Evolutionary conservation across 2,888 invertebrate species (phyloP).

Genomic region (Eristalis intricaria): DNA sequence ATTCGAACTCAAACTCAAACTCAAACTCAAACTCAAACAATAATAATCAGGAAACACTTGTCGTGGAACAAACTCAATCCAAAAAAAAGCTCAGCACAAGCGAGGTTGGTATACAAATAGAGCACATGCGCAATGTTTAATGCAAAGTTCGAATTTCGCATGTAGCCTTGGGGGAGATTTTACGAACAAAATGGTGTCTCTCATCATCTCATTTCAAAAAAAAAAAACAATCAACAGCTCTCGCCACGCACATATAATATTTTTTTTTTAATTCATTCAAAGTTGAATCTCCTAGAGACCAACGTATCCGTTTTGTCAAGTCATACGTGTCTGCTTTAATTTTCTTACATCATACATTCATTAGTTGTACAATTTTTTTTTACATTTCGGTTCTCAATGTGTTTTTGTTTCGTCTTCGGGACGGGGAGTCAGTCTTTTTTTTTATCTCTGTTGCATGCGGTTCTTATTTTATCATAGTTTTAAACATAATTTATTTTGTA

Average conservation of each 20-base stretch:
- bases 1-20: not conserved
- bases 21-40: not conserved
- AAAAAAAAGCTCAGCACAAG: constrained; percentile 33
- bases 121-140: constrained; percentile 19
- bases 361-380: constrained; percentile 7
- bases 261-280: not conserved
- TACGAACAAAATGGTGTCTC: constrained; percentile 42
- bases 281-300: constrained; percentile 12
- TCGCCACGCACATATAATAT: constrained; percentile 32
- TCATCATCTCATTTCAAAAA: constrained; percentile 27
- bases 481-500: not conserved
- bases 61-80: constrained; percentile 28
- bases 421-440: not conserved
- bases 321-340: constrained; percentile 23
- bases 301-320: constrained; percentile 18
- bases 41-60: constrained; percentile 38
- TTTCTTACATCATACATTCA: not conserved
- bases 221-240: constrained; percentile 14
- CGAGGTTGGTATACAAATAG: constrained; percentile 64
- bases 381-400: constrained; percentile 45
- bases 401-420: constrained; percentile 48
- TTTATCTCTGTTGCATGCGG: constrained; percentile 35
- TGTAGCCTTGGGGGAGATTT: constrained; percentile 43
- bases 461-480: not conserved
- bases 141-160: constrained; percentile 47